phyloP scores from a whole-genome alignment of 2,113 vertebrate genomes.

The Ciconia stormi region DNA sequence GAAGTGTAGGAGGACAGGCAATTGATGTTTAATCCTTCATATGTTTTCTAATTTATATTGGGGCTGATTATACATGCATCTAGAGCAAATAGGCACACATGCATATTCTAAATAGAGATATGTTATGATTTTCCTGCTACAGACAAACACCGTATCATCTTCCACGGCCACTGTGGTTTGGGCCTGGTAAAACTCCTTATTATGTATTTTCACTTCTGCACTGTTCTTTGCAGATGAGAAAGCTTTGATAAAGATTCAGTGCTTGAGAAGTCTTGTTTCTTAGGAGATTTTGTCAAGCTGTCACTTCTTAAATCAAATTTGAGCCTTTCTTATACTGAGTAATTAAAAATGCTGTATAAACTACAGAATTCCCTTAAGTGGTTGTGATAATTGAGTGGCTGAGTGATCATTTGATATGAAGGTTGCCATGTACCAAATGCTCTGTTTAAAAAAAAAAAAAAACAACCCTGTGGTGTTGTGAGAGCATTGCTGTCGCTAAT shows the following conservation, averaged over 20 bases:
- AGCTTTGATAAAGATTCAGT: not conserved
- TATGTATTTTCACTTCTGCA: not conserved
- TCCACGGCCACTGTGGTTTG: accelerated
- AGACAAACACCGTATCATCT: not conserved
- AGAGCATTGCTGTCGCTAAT: not conserved
- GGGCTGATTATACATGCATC: constrained; percentile 55
- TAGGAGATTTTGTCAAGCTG: not conserved
- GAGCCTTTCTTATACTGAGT: not conserved
- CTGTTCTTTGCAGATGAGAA: not conserved
- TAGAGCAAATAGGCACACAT: constrained; percentile 29
- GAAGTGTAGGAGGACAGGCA: constrained; percentile 56
- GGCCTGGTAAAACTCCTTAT: not conserved
- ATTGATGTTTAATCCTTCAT: constrained; percentile 53
- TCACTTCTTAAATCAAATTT: not conserved
- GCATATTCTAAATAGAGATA: constrained; percentile 25
- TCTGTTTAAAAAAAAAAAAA: not conserved
- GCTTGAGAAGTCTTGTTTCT: not conserved
- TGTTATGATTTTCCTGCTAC: not conserved
- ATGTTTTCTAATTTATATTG: constrained; percentile 45
- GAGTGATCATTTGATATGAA: not conserved
- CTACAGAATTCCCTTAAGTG: not conserved
- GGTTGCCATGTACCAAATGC: not conserved
- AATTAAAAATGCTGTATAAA: constrained; percentile 24
- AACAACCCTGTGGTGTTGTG: not conserved
- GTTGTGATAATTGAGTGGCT: not conserved